phyloP scores from a whole-genome alignment of 2,797 vertebrate species.

The Phrynocephalus vlangalii region DNA sequence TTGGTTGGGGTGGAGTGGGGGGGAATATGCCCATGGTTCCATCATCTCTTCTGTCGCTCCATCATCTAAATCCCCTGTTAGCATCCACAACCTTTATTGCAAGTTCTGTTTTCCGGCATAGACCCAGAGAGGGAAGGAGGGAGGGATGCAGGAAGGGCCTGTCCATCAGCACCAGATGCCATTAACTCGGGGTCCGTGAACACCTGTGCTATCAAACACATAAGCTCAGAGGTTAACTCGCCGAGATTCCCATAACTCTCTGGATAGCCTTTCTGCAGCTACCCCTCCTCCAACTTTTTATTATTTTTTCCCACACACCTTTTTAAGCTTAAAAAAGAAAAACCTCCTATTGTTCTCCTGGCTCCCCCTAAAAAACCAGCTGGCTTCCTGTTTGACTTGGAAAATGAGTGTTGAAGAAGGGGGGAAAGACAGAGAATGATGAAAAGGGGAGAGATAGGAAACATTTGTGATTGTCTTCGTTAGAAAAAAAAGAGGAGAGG shows the following conservation, averaged over 20 bases:
- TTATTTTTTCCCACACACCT: not conserved
- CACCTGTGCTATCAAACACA: conserved; percentile 13
- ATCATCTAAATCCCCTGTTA: no score
- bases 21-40: no score
- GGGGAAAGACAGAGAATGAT: not conserved
- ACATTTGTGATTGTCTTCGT: not conserved
- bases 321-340: not conserved
- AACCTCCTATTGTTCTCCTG: not conserved
- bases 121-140: not conserved
- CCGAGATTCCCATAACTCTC: not conserved
- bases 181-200: not conserved
- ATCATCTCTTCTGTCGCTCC: no score
- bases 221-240: conserved; percentile 18
- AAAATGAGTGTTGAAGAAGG: not conserved
- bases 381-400: conserved; percentile 32
- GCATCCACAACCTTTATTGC: not conserved
- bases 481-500: not conserved
- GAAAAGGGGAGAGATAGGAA: not conserved
- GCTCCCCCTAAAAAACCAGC: not conserved
- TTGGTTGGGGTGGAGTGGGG: no score
- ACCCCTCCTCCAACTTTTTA: no score
- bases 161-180: not conserved
- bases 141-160: not conserved
- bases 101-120: not conserved
- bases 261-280: not conserved